Evolutionary conservation across 2,888 invertebrate species (phyloP), one percentile per base, ranked within the genome.

Genomic region (Tortricodes alternella): DNA sequence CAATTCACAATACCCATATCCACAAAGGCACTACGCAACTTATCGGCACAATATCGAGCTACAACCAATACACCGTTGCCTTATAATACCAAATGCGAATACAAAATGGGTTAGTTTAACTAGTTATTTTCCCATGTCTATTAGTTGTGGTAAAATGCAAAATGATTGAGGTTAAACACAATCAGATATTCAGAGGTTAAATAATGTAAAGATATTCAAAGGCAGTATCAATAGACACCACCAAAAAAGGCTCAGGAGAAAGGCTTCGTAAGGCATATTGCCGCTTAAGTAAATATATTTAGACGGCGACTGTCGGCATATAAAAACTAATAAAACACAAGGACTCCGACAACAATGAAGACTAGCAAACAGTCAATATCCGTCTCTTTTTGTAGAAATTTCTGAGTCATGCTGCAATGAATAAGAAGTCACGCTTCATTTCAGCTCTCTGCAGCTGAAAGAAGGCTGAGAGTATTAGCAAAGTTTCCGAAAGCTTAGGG

Each of bases 111-210:
- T 66, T 46, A 32, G 27, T 51, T 49, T 74, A 69, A 75, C 69
- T 70, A 70, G 68, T 70, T 68, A 67, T 67, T 71, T 80, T 84
- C 81, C 76, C 80, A 80, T 78, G 79, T 76, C 71, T 67, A 76
- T 83, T 76, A 74, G 66, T 70, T 67, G 63, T 61, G 13, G 43
- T 29, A 49, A 56, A n/a, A 56, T 43, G 39, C 46, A 39, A 64
- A 72, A 71, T 46, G 43, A 50, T 56, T 56, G 52, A 24, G 46
- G 39, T 46, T 39, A 24, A 39, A 37, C 23, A 34, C 32, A 46
- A 51, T 63, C 56, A 52, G 62, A 62, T 58, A 38, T 44, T 41
- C 57, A 58, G 43, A 59, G 58, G 16, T 43, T 35, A 23, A 41
- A 53, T 19, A 34, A 35, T 53, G 32, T 18, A 23, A 37, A 24